phyloP scores from a whole-genome alignment of 2,797 vertebrate genomes.

The Spheniscus humboldti region DNA sequence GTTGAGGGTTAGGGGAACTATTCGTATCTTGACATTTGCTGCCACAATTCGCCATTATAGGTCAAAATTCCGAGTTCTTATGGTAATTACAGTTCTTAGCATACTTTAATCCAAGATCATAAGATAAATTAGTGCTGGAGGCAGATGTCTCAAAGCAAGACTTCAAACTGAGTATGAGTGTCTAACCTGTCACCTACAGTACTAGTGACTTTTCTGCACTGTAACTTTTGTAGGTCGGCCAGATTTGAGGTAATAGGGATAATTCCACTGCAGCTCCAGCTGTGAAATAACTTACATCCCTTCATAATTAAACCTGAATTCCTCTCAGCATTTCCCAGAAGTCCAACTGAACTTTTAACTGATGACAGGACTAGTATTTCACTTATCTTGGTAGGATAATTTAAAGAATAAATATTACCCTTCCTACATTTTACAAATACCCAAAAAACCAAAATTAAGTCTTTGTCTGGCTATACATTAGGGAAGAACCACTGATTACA shows the following conservation, averaged over 20 bases:
- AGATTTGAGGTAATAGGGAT: neutral
- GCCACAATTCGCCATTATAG: neutral
- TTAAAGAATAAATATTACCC: neutral
- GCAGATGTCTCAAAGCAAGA: neutral
- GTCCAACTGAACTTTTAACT: neutral
- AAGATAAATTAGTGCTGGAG: neutral
- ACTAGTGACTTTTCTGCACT: neutral
- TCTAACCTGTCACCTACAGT: neutral
- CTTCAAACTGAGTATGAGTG: neutral
- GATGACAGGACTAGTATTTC: neutral
- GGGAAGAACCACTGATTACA: neutral
- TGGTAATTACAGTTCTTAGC: neutral
- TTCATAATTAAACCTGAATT: neutral
- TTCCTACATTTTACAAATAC: neutral
- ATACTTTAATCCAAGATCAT: neutral
- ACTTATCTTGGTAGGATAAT: neutral
- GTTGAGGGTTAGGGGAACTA: neutral
- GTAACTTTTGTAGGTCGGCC: neutral
- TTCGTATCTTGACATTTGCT: neutral
- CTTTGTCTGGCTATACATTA: accelerated
- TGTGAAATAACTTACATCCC: neutral
- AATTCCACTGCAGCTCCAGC: neutral
- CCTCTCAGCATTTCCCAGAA: neutral
- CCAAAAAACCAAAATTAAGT: neutral
- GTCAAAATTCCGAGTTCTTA: neutral